Conservation (phyloP, 1,140 invertebrate species). For the Aleiodes sp. region DNA sequence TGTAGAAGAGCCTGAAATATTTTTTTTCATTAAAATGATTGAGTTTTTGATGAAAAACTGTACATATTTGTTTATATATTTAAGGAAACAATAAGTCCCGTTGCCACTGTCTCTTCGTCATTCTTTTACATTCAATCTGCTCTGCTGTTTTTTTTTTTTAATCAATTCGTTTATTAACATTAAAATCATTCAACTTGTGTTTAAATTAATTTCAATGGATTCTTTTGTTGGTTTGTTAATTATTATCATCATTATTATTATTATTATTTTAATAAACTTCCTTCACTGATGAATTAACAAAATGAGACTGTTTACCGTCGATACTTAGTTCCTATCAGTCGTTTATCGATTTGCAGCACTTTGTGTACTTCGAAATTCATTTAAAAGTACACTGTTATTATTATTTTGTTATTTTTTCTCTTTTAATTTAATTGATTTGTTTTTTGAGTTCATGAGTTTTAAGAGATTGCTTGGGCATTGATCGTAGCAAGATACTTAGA, state of each 20-base stretch:
- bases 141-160: background rate
- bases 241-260: too few relatives aligned
- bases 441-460: constrained; percentile 6
- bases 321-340: constrained; percentile 65
- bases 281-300: constrained; percentile 3
- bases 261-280: background rate
- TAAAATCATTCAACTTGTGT: too few relatives aligned
- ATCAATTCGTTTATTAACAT: background rate
- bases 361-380: constrained; percentile 23
- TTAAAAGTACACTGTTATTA: constrained; percentile 17
- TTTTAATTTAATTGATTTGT: constrained; percentile 20
- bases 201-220: too few relatives aligned
- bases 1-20: too few relatives aligned
- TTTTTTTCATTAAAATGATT: background rate
- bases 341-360: constrained; percentile 58
- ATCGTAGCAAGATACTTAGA: constrained; percentile 49
- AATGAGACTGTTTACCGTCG: constrained; percentile 50
- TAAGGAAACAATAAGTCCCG: constrained; percentile 56
- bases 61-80: constrained; percentile 38
- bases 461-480: constrained; percentile 41
- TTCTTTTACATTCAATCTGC: constrained; percentile 18
- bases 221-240: too few relatives aligned
- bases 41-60: constrained; percentile 39
- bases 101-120: constrained; percentile 36
- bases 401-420: constrained; percentile 31